Base-by-base conservation (phyloP, 1,140 invertebrate genomes). In the Luehdorfia chinensis region DNA sequence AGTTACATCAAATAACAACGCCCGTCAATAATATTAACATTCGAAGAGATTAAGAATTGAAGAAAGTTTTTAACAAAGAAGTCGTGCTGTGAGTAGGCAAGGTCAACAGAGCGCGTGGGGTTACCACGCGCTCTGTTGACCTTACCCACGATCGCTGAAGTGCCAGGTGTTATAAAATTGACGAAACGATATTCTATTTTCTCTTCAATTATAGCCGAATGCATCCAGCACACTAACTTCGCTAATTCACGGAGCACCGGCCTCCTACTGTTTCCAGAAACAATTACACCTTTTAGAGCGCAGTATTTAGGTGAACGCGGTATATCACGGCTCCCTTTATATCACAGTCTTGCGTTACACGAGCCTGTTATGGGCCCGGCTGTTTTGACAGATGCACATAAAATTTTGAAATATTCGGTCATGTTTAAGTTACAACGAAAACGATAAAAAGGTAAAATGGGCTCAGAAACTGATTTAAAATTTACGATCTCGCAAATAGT, bases 261-360 rank as follows among this genome's bases (percentile, higher is more conserved):
- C 39, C 39, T 32, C 37, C 50, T 32, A 55, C 47, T 79, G 72
- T 83, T 75, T 72, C 50, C 57, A 19, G 43, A 68, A 76, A 63
- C 69, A 77, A 83, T 83, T 83, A 79, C 66, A 71, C 59, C 72
- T 55, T 75, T 81, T 81, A 79, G 72, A 61, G 50, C 59, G 25
- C 45, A 58, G 56, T 68, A 73, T 77, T 67, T 72, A 63, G 69
- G 71, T 67, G 69, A 69, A 65, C 59, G 50, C 50, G 14, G 0
- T 18, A 12, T 16, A 36, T 50, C 49, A 47, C 44, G 48, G 52
- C 47, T 62, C 50, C 58, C 48, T 59, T 66, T 55, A 65, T n/a
- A n/a, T n/a, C 66, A 56, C 41, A 45, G 43, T 57, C 69, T 78
- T 78, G 63, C 77, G 68, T 52, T 76, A 80, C 55, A 55, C 27